These are phyloP conservation scores for Momotus momota DNA, from an alignment of 2,797 vertebrate genomes.

Conservation along the genomic window DNA sequence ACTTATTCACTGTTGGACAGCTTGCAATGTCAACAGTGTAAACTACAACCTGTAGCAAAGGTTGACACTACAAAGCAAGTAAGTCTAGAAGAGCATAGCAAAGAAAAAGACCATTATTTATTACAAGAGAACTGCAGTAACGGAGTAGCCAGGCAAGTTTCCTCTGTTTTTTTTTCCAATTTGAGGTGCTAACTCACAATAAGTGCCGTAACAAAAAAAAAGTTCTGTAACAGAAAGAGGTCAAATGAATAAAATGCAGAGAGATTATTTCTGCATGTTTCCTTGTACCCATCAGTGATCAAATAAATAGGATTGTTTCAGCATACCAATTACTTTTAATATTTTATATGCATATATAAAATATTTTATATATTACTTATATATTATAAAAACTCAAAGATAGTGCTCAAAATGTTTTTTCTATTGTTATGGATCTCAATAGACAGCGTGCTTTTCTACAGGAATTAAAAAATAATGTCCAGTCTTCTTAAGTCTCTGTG, in stretches of 20 bases:
- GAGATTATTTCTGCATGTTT: neutral
- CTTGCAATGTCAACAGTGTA: neutral
- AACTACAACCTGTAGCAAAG: neutral
- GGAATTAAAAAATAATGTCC: neutral
- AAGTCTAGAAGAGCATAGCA: neutral
- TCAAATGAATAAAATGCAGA: neutral
- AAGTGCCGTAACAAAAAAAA: neutral
- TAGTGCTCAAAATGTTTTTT: neutral
- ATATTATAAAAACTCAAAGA: neutral
- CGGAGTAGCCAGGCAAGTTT: neutral
- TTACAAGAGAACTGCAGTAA: neutral
- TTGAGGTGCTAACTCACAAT: fast-evolving
- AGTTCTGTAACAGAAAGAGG: neutral
- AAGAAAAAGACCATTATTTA: neutral
- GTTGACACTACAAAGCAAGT: neutral
- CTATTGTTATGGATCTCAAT: constrained; percentile 19
- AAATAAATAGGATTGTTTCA: neutral
- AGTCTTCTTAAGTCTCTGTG: neutral
- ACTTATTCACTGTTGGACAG: neutral
- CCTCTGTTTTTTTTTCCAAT: neutral
- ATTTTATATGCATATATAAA: neutral
- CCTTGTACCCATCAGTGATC: neutral
- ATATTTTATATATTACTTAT: neutral
- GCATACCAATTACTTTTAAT: neutral
- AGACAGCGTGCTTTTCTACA: neutral